phyloP scores from a whole-genome alignment of 2,797 vertebrate genomes.

The Clarias laeviceps region DNA sequence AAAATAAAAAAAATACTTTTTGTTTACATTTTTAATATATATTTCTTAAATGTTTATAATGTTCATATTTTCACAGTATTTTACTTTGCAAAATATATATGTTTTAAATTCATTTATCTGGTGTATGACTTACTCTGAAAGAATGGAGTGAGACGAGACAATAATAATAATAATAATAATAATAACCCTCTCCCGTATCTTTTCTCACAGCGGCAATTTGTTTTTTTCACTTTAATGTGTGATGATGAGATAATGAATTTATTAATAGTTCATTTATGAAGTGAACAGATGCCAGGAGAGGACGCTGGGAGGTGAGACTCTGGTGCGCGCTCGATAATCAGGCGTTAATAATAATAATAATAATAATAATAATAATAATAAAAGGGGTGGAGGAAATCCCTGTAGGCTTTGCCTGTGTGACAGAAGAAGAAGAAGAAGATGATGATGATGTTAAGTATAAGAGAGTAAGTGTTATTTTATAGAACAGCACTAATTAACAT shows the following conservation, averaged over 20 bases:
- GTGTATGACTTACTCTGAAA: background rate
- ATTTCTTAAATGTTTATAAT: background rate
- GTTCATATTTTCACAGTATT: background rate
- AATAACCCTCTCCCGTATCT: background rate
- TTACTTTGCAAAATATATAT: background rate
- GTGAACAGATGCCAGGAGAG: conserved; percentile 4
- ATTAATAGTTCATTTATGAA: conserved; percentile 3
- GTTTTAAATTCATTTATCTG: background rate
- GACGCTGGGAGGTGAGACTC: background rate
- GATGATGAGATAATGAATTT: background rate
- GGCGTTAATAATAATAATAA: background rate
- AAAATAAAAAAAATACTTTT: background rate
- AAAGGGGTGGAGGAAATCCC: background rate
- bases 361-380: conserved; percentile 12
- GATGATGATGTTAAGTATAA: background rate
- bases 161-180: background rate
- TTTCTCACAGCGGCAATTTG: background rate
- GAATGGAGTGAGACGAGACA: background rate
- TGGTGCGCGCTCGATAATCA: background rate
- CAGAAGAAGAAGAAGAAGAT: background rate
- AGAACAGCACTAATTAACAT: background rate
- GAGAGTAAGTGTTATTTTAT: too few species aligned
- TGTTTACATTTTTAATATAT: background rate
- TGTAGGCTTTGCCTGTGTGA: background rate
- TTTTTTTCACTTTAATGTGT: background rate